These are phyloP conservation scores for Argyrosomus japonicus DNA, from an alignment of 2,113 vertebrate species.

Conservation along the genomic window DNA sequence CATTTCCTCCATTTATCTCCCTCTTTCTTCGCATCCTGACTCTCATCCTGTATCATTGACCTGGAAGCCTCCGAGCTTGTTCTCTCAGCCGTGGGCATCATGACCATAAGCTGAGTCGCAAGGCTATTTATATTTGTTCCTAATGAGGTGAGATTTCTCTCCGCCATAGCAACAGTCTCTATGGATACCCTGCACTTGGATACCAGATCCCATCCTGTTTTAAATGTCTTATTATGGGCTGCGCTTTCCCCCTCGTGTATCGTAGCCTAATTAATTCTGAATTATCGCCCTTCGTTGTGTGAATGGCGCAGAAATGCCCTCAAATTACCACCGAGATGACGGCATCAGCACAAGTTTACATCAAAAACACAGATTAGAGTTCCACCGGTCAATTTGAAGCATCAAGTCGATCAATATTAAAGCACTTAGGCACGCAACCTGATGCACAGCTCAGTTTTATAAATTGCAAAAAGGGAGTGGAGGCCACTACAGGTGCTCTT, in stretches of 20 bases:
- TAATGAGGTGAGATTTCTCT: constrained; percentile 84
- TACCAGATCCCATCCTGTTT: constrained; percentile 79
- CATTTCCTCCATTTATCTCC: constrained; percentile 46
- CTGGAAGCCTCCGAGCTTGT: constrained; percentile 63
- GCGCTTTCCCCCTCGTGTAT: constrained; percentile 63
- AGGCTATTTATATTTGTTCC: constrained; percentile 85
- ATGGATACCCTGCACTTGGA: constrained; percentile 83
- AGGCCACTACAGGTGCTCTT: constrained; percentile 64
- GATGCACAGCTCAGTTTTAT: constrained; percentile 31
- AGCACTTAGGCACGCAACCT: constrained; percentile 38
- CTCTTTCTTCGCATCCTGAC: constrained; percentile 36
- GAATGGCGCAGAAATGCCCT: constrained; percentile 54
- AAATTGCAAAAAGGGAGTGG: constrained; percentile 31
- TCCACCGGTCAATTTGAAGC: constrained; percentile 40
- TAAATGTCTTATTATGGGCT: constrained; percentile 82
- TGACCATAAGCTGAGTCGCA: constrained; percentile 74
- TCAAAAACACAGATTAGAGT: constrained; percentile 21
- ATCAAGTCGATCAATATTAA: constrained; percentile 38
- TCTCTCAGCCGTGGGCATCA: constrained; percentile 72
- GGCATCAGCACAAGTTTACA: constrained; percentile 35
- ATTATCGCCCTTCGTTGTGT: constrained; percentile 57
- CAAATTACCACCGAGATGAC: constrained; percentile 35
- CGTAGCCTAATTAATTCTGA: constrained; percentile 77
- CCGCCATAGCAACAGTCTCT: constrained; percentile 84
- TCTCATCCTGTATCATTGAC: constrained; percentile 63